Conservation (phyloP, 2,797 vertebrate genomes). For the Eulemur coronatus region DNA sequence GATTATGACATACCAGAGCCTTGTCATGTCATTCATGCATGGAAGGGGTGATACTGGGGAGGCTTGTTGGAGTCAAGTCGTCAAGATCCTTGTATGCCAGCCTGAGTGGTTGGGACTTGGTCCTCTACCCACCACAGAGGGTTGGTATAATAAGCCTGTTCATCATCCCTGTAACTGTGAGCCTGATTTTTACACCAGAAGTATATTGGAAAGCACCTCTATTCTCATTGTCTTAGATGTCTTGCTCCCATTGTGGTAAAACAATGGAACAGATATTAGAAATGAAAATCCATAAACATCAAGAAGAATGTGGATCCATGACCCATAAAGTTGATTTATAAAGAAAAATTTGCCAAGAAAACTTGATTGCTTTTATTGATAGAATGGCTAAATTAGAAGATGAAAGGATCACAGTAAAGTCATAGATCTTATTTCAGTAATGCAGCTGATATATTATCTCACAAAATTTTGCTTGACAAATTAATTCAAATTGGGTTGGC, state of each 20-base stretch:
- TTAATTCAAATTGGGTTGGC: slow-evolving; percentile 77
- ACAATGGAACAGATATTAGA: slow-evolving; percentile 51
- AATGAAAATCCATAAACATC: slow-evolving; percentile 75
- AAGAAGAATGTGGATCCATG: slow-evolving; percentile 58
- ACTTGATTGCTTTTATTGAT: slow-evolving; percentile 80
- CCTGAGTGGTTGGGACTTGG: not conserved
- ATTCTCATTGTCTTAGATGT: slow-evolving; percentile 21
- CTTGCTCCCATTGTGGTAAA: slow-evolving; percentile 55
- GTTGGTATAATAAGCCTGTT: not conserved
- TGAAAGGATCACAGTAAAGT: slow-evolving; percentile 65
- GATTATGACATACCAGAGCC: not conserved
- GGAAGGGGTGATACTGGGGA: not conserved
- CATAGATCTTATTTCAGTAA: slow-evolving; percentile 76
- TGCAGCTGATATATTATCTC: slow-evolving; percentile 72
- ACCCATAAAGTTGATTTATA: slow-evolving; percentile 77
- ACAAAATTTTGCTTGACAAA: slow-evolving; percentile 78
- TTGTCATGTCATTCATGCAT: not conserved
- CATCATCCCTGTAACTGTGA: not conserved
- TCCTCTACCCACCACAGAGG: not conserved
- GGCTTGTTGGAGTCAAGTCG: not conserved
- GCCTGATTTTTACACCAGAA: not conserved
- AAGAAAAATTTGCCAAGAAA: slow-evolving; percentile 75
- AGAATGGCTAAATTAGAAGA: slow-evolving; percentile 75
- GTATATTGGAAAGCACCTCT: not conserved
- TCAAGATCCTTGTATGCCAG: not conserved